Conservation (phyloP, 2,888 invertebrate species). For the Peribatodes rhomboidaria region DNA sequence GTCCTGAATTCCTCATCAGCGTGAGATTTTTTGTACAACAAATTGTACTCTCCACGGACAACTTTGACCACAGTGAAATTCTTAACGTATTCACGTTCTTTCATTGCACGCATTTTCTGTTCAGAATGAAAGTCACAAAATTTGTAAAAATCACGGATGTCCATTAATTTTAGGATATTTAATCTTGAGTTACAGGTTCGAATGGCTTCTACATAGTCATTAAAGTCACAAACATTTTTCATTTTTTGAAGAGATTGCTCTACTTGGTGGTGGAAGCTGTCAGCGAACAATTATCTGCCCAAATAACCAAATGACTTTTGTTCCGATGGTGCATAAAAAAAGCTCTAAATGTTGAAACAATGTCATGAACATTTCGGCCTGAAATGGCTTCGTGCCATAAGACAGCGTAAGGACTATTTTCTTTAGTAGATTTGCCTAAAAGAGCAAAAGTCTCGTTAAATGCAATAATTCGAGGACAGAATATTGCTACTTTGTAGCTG, state of each 20-base stretch:
- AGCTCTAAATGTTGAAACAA: constrained; percentile 2
- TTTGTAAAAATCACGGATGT: constrained; percentile 11
- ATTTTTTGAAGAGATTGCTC: constrained; percentile 20
- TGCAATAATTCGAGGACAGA: constrained; percentile 30
- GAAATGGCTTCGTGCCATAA: constrained; percentile 2
- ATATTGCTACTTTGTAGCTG: constrained; percentile 38
- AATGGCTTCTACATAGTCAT: constrained; percentile 21
- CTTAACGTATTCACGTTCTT: constrained; percentile 2
- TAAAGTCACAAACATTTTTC: constrained; percentile 25
- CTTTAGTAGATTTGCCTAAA: constrained; percentile 17
- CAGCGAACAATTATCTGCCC: constrained; percentile 31
- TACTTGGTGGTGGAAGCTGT: constrained; percentile 32
- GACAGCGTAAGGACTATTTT: not conserved
- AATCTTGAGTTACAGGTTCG: constrained; percentile 3
- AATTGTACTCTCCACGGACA: constrained; percentile 7
- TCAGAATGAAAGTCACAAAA: constrained; percentile 6
- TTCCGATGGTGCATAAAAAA: not conserved
- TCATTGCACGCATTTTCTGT: constrained; percentile 3
- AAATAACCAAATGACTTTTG: constrained; percentile 7
- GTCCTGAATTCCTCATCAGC: constrained; percentile 4
- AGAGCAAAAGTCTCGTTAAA: constrained; percentile 40
- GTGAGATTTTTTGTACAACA: constrained; percentile 8
- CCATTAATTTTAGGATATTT: constrained; percentile 1
- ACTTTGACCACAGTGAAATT: constrained; percentile 4
- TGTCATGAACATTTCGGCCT: constrained; percentile 1